Base-by-base conservation (phyloP, 2,113 vertebrate species). In the Danionella cerebrum region DNA sequence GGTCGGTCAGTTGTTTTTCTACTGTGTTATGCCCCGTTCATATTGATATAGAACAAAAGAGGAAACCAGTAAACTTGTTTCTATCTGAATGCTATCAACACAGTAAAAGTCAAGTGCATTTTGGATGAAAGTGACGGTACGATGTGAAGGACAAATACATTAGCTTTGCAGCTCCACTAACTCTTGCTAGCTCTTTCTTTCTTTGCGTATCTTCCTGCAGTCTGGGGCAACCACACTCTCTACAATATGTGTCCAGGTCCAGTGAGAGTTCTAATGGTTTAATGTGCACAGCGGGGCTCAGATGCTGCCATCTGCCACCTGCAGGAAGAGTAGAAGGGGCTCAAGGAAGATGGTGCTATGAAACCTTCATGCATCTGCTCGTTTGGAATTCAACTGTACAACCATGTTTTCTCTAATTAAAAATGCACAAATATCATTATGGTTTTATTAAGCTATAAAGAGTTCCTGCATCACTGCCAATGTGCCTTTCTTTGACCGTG, bases 191-290 rank as follows among this genome's bases (percentile, higher is more conserved):
- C 14, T 54, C 54, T 14, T 47, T 12, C 16, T 21, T 45, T 16
- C 47, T n/a, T n/a, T 29, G 69, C 57, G 47, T 29, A 67, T 38
- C 65, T 72, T 75, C 68, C 68, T 35, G 67, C 73, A 55, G 68
- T 58, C 73, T 86, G 85, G 83, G 83, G 16, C 5, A 5, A 59
- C 69, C 84, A 83, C 85, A 86, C 75, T 73, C 81, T 76, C 78
- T 69, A 82, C 84, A 82, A 77, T 81, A 69, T 50, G 60, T 65
- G 78, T 76, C 80, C 76, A 81, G 82, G 78, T 84, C 83, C 85
- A 85, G 85, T 87, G 84, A 85, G 79, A 82, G 80, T 77, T 82
- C 86, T 86, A 84, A 87, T 88, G 84, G 87, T 89, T 88, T 87
- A 89, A 90, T 87, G 74, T 74, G 74, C 79, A 78, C 85, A 77